Conservation (phyloP, 92 coral and sea anemone genomes). For the Hydrozoanthus gracilis region DNA sequence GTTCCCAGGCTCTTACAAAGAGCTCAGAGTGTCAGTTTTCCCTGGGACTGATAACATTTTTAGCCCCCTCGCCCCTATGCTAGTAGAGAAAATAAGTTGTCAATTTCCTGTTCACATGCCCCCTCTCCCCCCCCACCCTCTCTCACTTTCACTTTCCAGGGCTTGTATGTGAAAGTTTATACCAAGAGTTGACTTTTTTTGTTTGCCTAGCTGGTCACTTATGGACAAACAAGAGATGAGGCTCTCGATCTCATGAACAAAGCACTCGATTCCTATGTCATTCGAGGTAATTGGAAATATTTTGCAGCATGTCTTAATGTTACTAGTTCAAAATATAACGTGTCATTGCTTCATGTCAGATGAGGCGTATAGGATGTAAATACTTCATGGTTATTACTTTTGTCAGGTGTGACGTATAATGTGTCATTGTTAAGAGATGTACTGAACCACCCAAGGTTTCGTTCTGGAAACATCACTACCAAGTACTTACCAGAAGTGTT, state of each 20-base stretch:
- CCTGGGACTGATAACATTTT: too few species aligned
- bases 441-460: slow-evolving; percentile 88
- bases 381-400: neutral
- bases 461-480: slow-evolving; percentile 90
- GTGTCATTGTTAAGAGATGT: slow-evolving; percentile 93
- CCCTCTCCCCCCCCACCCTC: neutral
- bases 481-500: slow-evolving; percentile 86
- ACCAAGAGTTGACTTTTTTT: neutral
- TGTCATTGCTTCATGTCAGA: neutral
- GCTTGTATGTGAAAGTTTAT: neutral
- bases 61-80: too few species aligned
- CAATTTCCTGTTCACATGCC: too few species aligned
- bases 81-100: too few species aligned
- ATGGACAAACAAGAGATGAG: slow-evolving; percentile 86
- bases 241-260: slow-evolving; percentile 91
- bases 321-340: neutral
- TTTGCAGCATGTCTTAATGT: neutral
- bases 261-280: slow-evolving; percentile 96
- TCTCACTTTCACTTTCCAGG: neutral
- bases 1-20: too few species aligned
- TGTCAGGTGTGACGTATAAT: slow-evolving; percentile 86
- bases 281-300: slow-evolving; percentile 71
- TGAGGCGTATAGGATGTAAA: neutral
- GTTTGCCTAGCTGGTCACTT: slow-evolving; percentile 80
- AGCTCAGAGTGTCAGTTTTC: too few species aligned